Evolutionary conservation across 2,113 vertebrate genomes (phyloP).

Genomic region (Helogale parvula): DNA sequence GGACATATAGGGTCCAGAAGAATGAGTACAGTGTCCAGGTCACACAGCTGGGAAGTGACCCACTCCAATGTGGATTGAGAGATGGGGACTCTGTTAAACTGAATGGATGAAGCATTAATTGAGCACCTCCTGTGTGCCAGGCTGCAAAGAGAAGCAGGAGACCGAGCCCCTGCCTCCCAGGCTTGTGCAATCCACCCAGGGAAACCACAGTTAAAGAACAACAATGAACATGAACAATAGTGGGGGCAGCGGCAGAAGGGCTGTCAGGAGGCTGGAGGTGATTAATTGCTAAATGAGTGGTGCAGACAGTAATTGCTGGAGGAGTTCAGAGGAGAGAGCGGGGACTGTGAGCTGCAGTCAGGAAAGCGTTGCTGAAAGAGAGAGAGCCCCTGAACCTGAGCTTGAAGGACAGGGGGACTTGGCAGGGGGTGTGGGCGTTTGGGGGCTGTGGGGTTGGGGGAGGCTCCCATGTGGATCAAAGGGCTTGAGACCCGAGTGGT

Average conservation of each 20-base stretch:
- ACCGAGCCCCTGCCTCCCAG: not conserved
- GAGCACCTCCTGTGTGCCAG: not conserved
- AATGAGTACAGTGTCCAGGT: not conserved
- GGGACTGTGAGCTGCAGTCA: not conserved
- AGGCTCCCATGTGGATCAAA: not conserved
- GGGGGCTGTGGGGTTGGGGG: not conserved
- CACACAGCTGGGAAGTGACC: not conserved
- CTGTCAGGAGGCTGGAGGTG: not conserved
- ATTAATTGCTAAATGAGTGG: constrained; percentile 53
- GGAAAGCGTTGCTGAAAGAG: not conserved
- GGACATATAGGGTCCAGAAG: not conserved
- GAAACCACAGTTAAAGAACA: not conserved
- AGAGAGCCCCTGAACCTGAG: constrained; percentile 8
- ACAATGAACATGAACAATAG: not conserved
- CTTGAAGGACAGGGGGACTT: not conserved
- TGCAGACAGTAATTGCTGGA: constrained; percentile 46
- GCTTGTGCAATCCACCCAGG: not conserved
- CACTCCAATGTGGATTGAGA: not conserved
- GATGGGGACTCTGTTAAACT: not conserved
- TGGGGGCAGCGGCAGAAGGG: not conserved
- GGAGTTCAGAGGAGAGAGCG: constrained; percentile 39
- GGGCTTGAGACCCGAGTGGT: accelerated
- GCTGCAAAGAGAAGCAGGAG: not conserved
- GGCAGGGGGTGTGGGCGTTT: not conserved
- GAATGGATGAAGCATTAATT: not conserved